Conservation (phyloP, 2,797 vertebrate species). For the Anniella stebbinsi region DNA sequence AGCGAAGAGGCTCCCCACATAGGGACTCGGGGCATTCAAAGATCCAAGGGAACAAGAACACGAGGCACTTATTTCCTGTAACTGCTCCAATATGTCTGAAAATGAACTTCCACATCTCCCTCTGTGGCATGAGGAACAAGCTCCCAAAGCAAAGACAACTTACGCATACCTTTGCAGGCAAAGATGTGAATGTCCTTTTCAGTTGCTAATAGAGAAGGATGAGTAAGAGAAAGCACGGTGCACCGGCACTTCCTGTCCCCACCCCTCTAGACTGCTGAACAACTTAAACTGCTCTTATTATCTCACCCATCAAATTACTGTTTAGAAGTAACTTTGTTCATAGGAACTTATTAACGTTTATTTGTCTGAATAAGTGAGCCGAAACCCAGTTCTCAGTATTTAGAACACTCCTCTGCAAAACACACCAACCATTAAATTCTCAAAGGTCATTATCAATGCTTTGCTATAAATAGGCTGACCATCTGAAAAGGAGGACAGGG, state of each 20-base stretch:
- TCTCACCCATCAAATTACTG: not conserved
- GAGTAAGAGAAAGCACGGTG: not conserved
- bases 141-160: not conserved
- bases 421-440: not conserved
- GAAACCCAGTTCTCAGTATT: not conserved
- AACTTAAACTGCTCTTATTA: not conserved
- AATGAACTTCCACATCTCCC: not conserved
- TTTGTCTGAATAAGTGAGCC: not conserved
- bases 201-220: not conserved
- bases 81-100: not conserved
- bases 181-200: not conserved
- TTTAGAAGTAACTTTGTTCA: not conserved
- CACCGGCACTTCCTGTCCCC: not conserved
- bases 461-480: no score
- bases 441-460: not conserved
- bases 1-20: not conserved
- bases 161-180: not conserved
- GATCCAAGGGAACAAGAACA: no score
- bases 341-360: not conserved
- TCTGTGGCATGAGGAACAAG: not conserved
- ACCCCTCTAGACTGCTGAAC: not conserved
- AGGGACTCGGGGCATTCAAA: not conserved
- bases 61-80: no score
- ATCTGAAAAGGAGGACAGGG: no score
- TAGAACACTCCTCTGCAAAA: not conserved